A percentile compares a stretch with the other conserved stretches of the same genome.
Evolutionary conservation across 2,113 vertebrate species (phyloP).

Genomic region (Stomatorhinus ivindoensis): DNA sequence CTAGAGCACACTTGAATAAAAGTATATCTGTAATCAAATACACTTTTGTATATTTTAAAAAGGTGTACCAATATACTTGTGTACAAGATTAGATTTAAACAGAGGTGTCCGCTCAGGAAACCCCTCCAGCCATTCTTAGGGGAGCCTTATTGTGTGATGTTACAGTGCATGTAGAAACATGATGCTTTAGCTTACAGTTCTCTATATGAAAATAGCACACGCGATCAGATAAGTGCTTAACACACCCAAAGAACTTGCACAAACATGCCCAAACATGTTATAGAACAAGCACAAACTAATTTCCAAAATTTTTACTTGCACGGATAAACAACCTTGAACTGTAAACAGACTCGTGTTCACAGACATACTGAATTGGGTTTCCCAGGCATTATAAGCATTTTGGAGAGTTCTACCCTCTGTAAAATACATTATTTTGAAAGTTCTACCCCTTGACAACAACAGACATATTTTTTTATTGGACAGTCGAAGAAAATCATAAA

Average conservation of each 20-base stretch:
- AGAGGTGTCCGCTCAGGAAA: neutral
- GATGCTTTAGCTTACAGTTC: neutral
- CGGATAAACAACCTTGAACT: neutral
- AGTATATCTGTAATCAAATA: too few species aligned
- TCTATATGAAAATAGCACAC: neutral
- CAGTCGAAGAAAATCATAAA: too few species aligned
- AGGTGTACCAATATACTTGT: too few species aligned
- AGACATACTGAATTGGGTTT: neutral
- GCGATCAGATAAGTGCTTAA: neutral
- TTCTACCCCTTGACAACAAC: neutral
- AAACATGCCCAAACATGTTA: neutral
- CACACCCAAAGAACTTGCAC: neutral
- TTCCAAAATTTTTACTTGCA: neutral
- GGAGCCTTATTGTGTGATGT: neutral
- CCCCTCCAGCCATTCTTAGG: neutral
- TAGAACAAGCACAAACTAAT: neutral
- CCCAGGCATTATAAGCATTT: neutral
- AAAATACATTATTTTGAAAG: neutral
- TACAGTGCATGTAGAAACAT: neutral
- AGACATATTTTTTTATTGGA: neutral
- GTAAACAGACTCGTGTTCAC: neutral
- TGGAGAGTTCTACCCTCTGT: neutral
- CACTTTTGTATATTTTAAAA: too few species aligned
- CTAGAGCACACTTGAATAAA: too few species aligned
- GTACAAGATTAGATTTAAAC: neutral